Percentiles rank a stretch among this genome's conserved stretches.
Conservation (phyloP, 2,797 vertebrate genomes). For the Thripadectes ignobilis region DNA sequence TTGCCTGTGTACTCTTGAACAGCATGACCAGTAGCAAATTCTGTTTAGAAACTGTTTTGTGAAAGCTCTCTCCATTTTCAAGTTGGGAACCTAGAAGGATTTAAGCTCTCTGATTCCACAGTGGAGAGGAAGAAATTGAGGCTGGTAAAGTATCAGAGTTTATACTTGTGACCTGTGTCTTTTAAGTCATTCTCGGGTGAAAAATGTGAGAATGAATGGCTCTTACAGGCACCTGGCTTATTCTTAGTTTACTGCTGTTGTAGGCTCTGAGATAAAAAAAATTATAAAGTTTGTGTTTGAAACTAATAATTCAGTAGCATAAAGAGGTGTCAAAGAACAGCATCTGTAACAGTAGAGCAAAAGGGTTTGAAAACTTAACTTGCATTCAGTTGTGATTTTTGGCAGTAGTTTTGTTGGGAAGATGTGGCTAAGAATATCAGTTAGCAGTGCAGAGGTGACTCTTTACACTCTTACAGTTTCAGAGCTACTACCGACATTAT, state of each 20-base stretch:
- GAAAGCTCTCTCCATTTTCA: accelerated
- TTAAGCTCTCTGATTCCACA: not conserved
- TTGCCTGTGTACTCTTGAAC: not conserved
- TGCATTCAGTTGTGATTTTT: not conserved
- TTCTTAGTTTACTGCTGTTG: not conserved
- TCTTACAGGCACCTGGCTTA: not conserved
- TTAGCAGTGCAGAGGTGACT: not conserved
- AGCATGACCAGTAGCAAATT: not conserved
- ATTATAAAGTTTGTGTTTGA: not conserved
- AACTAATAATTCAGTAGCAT: not conserved
- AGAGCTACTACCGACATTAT: not conserved
- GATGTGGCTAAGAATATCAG: not conserved
- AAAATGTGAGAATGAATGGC: not conserved
- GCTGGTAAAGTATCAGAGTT: not conserved
- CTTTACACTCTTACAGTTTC: not conserved
- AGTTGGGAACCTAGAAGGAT: not conserved
- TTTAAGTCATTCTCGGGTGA: not conserved
- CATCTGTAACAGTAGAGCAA: not conserved
- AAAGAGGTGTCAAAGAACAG: not conserved
- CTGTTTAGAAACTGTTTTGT: not conserved
- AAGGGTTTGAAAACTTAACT: not conserved
- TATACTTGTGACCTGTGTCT: not conserved
- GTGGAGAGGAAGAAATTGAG: not conserved
- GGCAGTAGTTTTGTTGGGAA: not conserved
- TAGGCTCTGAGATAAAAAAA: not conserved